phyloP scores from a whole-genome alignment of 2,113 vertebrate genomes.

The Nicator chloris region DNA sequence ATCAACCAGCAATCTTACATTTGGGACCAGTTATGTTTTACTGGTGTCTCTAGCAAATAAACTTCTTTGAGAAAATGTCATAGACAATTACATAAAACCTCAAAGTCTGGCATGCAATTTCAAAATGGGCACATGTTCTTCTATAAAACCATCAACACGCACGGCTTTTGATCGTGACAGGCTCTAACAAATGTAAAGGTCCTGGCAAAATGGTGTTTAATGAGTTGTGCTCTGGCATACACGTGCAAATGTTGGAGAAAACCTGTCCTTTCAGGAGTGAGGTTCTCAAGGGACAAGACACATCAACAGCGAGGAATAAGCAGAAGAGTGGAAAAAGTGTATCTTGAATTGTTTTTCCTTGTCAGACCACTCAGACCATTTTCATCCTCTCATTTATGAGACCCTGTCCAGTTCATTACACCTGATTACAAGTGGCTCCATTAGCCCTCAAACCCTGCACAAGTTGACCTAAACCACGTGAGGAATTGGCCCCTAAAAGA shows the following conservation, averaged over 20 bases:
- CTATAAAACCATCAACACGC: not conserved
- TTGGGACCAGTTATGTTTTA: not conserved
- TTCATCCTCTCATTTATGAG: not conserved
- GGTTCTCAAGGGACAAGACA: not conserved
- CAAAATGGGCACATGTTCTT: not conserved
- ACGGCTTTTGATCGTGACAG: not conserved
- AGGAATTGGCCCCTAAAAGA: not conserved
- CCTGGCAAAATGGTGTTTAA: not conserved
- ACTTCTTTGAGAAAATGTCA: not conserved
- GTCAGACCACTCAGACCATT: not conserved
- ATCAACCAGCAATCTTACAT: not conserved
- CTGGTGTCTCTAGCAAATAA: not conserved
- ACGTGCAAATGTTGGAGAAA: not conserved
- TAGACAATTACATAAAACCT: not conserved
- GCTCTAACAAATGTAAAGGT: not conserved
- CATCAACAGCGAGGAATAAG: not conserved
- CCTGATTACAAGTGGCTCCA: not conserved
- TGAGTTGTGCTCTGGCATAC: not conserved
- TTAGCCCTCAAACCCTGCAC: not conserved
- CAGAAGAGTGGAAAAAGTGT: not conserved
- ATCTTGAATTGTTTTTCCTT: not conserved
- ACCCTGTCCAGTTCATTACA: not conserved
- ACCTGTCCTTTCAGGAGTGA: not conserved
- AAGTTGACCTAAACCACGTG: not conserved
- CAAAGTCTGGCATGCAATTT: not conserved